These are phyloP conservation scores for Papilio polytes DNA, from an alignment of 1,140 invertebrate species.

Conservation along the genomic window DNA sequence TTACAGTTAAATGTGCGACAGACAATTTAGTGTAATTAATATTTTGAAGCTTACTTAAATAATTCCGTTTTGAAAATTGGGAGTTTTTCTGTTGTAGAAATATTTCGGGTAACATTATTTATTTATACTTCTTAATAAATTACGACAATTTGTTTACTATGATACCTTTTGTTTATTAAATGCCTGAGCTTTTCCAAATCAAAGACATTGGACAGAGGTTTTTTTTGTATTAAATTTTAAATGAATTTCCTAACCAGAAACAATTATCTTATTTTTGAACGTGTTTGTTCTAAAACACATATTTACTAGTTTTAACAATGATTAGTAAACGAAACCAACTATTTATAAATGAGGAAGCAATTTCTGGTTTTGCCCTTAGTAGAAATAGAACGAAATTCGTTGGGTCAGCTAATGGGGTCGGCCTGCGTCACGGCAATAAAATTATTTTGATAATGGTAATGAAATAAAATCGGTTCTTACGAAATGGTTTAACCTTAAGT, in stretches of 20 bases:
- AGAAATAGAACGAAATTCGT: constrained; percentile 28
- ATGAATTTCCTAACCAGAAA: too few species aligned
- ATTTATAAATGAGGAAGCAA: constrained; percentile 28
- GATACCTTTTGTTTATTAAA: background rate
- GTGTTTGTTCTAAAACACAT: background rate
- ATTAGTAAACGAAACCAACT: background rate
- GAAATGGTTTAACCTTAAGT: background rate
- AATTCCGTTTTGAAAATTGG: background rate
- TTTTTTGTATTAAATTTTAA: too few species aligned
- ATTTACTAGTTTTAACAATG: constrained; percentile 7
- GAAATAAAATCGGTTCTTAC: constrained; percentile 21
- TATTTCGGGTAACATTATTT: background rate
- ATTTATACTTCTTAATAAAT: background rate
- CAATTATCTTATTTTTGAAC: background rate
- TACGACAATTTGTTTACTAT: background rate
- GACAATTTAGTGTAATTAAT: constrained; percentile 10
- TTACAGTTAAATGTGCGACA: constrained; percentile 8
- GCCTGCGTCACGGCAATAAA: constrained; percentile 20
- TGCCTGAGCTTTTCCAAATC: background rate
- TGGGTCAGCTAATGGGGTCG: constrained; percentile 31
- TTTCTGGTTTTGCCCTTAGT: constrained; percentile 28
- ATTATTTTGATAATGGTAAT: constrained; percentile 36
- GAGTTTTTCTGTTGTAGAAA: background rate
- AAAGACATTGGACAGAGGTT: background rate
- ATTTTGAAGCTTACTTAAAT: background rate